Evolutionary conservation across 2,888 invertebrate genomes (phyloP).

Genomic region (Patella ulyssiponensis): DNA sequence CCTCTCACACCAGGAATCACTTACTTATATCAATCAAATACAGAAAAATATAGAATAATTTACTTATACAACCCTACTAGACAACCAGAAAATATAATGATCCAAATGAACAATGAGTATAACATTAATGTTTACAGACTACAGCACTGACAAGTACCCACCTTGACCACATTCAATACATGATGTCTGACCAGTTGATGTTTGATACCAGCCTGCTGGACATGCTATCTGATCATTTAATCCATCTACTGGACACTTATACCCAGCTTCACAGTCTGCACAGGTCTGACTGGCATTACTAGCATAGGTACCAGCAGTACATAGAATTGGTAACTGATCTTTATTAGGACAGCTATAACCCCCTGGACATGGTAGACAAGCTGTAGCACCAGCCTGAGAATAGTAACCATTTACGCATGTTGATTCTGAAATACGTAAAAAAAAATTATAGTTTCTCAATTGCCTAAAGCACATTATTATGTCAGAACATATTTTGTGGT

Average conservation of each 20-base stretch:
- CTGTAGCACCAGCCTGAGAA: conserved; percentile 51
- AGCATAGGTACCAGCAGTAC: conserved; percentile 52
- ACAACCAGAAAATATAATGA: neutral
- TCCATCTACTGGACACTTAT: conserved; percentile 52
- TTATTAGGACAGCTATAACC: conserved; percentile 56
- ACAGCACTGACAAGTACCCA: conserved; percentile 33
- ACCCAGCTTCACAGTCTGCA: conserved; percentile 57
- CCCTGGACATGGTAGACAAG: conserved; percentile 62
- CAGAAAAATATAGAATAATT: no score
- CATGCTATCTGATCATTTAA: conserved; percentile 52
- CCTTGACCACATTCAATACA: conserved; percentile 63
- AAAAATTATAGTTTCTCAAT: no score
- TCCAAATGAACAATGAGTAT: neutral
- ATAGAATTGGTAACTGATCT: conserved; percentile 38
- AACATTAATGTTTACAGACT: neutral
- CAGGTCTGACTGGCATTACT: conserved; percentile 46
- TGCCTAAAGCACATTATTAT: no score
- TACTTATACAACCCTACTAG: no score
- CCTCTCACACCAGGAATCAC: no score
- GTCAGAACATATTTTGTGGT: no score
- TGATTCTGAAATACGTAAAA: conserved; percentile 41
- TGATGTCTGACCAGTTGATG: conserved; percentile 44
- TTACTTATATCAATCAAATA: no score
- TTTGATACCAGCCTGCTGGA: conserved; percentile 58
- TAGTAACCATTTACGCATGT: conserved; percentile 59